Evolutionary conservation across 1,140 invertebrate species (phyloP), one percentile per base, ranked within the genome.

Genomic region (Solen grandis): DNA sequence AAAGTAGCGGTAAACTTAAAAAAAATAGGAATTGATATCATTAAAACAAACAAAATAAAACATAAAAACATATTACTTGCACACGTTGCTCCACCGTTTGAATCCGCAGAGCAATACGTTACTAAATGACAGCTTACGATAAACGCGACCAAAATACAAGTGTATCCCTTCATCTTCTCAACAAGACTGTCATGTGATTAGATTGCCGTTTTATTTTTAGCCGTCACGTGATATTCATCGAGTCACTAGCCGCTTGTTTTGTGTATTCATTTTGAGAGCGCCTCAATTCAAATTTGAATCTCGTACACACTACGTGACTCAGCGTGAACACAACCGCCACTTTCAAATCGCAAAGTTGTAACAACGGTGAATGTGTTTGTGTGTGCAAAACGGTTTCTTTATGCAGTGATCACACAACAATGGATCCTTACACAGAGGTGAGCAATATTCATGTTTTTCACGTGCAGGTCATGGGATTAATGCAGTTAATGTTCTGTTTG

Each of bases 341-440:
- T 73, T 84, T 86, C 70, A 76, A 85, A 86, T 36, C 25, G 10
- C 31, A 59, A 36, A 35, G 22, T 46, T 46, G 29, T 31, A 60
- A 73, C 38, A 38, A 14, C 52, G 14, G 5, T 5, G 54, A n/a
- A 31, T 36, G 27, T 36, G n/a, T 33, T 68, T 68, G 54, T 10
- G n/a, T 57, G 22, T 4, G 31, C 55, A 38, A 54, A 14, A 13
- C 31, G 25, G 33, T 38, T n/a, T 31, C 16, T 70, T n/a, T 59
- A 35, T 36, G 41, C 8, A 35, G 29, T 36, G 68, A 62, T 54
- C 57, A 72, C 55, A 50, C 36, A 68, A 84, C 68, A 74, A 86
- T 86, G 85, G 85, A 86, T 79, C 77, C 85, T 14, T 82, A 86
- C 69, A 86, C 85, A 62, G 85, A 86, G 77, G 85, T 86, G 72